Conservation (phyloP, 2,888 invertebrate species). For the Tuta absoluta region DNA sequence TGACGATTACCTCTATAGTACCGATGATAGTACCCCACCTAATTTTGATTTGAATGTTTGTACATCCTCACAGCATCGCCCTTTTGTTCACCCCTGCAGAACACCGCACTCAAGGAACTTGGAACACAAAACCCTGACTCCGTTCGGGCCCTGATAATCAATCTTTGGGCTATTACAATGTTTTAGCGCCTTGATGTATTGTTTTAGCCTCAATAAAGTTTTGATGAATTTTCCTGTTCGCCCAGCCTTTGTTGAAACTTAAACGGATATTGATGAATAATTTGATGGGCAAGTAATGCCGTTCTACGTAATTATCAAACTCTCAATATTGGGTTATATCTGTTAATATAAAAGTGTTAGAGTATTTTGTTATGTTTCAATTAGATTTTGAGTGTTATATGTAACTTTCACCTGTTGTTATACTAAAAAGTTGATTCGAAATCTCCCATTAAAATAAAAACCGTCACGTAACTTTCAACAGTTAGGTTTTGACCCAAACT, state of each 20-base stretch:
- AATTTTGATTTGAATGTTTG: conserved; percentile 30
- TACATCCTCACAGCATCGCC: conserved; percentile 33
- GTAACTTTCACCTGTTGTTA: no score
- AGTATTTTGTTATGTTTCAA: no score
- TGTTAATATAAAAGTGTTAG: conserved; percentile 31
- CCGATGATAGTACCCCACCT: no score
- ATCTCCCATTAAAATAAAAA: no score
- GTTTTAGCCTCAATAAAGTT: conserved; percentile 80
- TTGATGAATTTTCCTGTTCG: conserved; percentile 78
- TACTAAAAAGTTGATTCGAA: no score
- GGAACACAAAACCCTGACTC: conserved; percentile 57
- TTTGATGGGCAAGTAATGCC: conserved; percentile 55
- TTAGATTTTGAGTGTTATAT: no score
- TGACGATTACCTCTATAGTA: no score
- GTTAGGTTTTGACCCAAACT: background rate
- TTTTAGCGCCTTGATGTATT: conserved; percentile 80
- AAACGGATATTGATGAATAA: conserved; percentile 76
- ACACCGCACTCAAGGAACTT: conserved; percentile 38
- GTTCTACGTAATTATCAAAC: conserved; percentile 58
- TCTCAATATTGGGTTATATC: conserved; percentile 46
- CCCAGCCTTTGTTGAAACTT: conserved; percentile 69
- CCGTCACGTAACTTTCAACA: background rate
- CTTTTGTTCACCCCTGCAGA: conserved; percentile 56
- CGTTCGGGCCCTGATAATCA: conserved; percentile 66
- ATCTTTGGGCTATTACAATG: conserved; percentile 78